Conservation (phyloP, 2,113 vertebrate species). For the Cottus gobio region DNA sequence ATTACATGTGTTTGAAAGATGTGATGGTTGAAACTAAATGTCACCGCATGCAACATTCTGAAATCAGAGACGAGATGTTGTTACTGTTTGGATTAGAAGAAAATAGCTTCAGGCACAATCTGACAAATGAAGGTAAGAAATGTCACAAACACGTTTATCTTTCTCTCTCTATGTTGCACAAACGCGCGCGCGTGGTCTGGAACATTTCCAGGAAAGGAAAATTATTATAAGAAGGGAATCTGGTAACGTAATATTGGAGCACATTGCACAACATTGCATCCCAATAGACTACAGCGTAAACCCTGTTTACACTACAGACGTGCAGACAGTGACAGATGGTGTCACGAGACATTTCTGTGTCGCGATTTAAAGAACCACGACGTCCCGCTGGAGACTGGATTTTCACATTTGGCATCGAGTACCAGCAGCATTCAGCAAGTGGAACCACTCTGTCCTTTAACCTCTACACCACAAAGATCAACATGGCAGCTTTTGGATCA, state of each 20-base stretch:
- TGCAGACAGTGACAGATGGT: conserved; percentile 11
- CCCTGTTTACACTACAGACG: neutral
- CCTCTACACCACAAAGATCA: conserved; percentile 6
- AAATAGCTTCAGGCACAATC: neutral
- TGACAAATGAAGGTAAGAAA: conserved; percentile 31
- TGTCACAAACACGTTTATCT: neutral
- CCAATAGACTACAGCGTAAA: neutral
- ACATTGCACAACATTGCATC: neutral
- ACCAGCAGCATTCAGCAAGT: neutral
- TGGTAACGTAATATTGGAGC: neutral
- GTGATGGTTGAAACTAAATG: neutral
- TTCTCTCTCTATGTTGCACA: neutral
- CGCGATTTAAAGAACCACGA: neutral
- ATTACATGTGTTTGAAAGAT: neutral
- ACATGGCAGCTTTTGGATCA: conserved; percentile 6
- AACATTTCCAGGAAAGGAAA: neutral
- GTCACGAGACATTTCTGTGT: neutral
- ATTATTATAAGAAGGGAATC: neutral
- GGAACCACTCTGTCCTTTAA: neutral
- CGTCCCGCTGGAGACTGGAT: neutral
- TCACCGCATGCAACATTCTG: neutral
- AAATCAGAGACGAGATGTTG: conserved; percentile 6
- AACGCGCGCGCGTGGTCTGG: too few species aligned
- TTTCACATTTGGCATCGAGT: neutral
- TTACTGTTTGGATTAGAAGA: neutral